These are phyloP conservation scores for Ornithoptera priamus DNA, from an alignment of 2,888 invertebrate species.

Conservation along the genomic window DNA sequence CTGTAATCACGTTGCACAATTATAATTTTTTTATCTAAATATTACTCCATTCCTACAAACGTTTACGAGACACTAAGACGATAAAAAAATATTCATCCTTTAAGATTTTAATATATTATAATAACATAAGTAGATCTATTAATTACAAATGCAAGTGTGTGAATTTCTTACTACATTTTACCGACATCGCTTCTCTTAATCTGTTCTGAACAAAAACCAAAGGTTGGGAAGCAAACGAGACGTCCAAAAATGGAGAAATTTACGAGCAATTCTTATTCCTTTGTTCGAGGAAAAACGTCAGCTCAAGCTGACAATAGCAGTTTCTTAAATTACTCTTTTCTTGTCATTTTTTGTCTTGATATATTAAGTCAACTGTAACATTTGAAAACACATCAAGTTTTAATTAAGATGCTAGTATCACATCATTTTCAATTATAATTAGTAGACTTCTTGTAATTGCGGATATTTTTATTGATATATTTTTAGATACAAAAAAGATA, in stretches of 20 bases:
- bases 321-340: slow-evolving; percentile 25
- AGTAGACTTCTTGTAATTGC: no score
- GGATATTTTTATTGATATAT: no score
- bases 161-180: slow-evolving; percentile 15
- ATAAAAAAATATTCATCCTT: not conserved
- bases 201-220: slow-evolving; percentile 18
- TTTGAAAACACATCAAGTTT: not conserved
- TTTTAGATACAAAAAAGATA: no score
- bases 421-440: not conserved
- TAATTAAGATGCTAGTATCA: not conserved
- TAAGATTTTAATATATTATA: not conserved
- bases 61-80: no score
- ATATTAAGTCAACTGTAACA: slow-evolving; percentile 15
- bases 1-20: no score
- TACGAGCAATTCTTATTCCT: slow-evolving; percentile 26
- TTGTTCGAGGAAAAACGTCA: slow-evolving; percentile 25
- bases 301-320: slow-evolving; percentile 19
- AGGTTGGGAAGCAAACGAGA: slow-evolving; percentile 21
- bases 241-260: slow-evolving; percentile 26
- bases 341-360: slow-evolving; percentile 22
- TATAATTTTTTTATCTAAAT: no score
- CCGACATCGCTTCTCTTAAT: slow-evolving; percentile 18
- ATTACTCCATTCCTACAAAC: no score
- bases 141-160: not conserved
- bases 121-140: not conserved